Percentiles rank a stretch among this genome's conserved stretches.
These are phyloP conservation scores for Calephelis nemesis DNA, from an alignment of 1,140 invertebrate genomes.

Conservation along the genomic window DNA sequence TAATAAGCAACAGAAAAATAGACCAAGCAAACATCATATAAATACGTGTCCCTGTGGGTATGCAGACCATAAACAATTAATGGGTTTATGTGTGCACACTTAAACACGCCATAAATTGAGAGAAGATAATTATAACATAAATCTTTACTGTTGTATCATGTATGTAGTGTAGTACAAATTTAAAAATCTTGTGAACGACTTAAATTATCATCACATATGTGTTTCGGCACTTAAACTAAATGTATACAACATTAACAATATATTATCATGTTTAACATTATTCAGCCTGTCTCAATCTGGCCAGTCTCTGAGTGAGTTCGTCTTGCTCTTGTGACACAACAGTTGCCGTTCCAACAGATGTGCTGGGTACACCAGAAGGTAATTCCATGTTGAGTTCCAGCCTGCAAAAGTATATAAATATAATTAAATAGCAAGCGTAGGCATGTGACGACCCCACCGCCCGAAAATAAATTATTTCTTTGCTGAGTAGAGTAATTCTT, in stretches of 20 bases:
- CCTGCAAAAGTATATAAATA: constrained; percentile 77
- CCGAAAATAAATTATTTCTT: not conserved
- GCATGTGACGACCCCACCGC: not conserved
- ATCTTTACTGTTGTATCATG: too few relatives aligned
- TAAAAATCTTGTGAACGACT: not conserved
- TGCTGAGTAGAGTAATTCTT: too few relatives aligned
- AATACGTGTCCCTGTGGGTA: too few relatives aligned
- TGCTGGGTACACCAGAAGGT: constrained; percentile 89
- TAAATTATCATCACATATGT: not conserved
- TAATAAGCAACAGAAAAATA: too few relatives aligned
- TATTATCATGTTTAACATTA: constrained; percentile 51
- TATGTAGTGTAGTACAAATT: too few relatives aligned
- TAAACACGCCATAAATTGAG: not conserved
- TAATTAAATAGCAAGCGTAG: too few relatives aligned
- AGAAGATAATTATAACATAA: not conserved
- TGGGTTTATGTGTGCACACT: too few relatives aligned
- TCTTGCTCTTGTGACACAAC: constrained; percentile 94
- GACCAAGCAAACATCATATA: too few relatives aligned
- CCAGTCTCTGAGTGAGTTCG: constrained; percentile 96
- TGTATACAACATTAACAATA: not conserved
- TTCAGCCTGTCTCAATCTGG: constrained; percentile 91
- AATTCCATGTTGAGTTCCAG: constrained; percentile 98
- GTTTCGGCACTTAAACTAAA: not conserved
- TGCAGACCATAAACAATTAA: too few relatives aligned
- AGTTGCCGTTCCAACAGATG: constrained; percentile 83